Conservation (phyloP, 2,888 invertebrate genomes). For the Auanema freiburgensis region DNA sequence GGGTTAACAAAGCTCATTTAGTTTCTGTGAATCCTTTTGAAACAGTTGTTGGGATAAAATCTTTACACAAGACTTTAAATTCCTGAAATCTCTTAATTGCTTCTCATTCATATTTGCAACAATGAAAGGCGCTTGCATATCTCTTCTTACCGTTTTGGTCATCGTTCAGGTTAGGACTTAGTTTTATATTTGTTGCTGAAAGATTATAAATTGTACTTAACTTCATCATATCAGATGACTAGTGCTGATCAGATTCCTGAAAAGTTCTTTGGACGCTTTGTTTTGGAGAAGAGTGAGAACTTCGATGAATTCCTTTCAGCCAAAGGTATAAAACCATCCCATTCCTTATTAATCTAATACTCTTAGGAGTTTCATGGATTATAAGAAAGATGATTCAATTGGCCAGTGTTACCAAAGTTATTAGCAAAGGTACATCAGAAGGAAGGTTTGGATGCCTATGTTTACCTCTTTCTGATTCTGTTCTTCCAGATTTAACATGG, state of each 20-base stretch:
- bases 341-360: background rate
- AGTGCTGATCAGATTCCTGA: conserved; percentile 41
- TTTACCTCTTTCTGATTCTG: background rate
- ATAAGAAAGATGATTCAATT: conserved; percentile 57
- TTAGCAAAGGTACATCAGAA: conserved; percentile 24
- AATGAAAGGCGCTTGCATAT: background rate
- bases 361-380: conserved; percentile 45
- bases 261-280: conserved; percentile 57
- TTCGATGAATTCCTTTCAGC: conserved; percentile 62
- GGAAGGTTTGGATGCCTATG: conserved; percentile 37
- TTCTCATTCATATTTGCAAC: background rate
- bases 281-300: conserved; percentile 58
- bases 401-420: conserved; percentile 57
- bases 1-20: no score
- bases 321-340: conserved; percentile 43
- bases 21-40: no score
- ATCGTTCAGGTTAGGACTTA: background rate
- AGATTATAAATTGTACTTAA: background rate
- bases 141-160: background rate
- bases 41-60: no score
- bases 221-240: background rate
- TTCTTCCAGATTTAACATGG: conserved; percentile 42
- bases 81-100: background rate
- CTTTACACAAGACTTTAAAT: no score
- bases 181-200: background rate